phyloP scores from a whole-genome alignment of 2,113 vertebrate genomes.

The Halichoeres trimaculatus region DNA sequence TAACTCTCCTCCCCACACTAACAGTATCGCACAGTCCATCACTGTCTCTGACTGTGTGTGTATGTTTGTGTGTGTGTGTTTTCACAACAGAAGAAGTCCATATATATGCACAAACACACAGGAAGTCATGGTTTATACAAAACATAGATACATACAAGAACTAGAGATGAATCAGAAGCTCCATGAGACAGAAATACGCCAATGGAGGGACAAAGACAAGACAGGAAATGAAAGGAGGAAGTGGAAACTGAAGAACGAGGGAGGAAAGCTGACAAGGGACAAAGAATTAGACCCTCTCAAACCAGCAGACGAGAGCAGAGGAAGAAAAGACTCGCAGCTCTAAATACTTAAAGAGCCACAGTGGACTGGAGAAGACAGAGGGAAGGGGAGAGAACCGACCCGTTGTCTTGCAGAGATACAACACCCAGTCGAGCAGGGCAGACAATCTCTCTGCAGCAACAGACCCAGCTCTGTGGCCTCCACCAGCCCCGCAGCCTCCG shows the following conservation, averaged over 20 bases:
- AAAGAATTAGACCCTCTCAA: slow-evolving; percentile 45
- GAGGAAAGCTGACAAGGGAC: slow-evolving; percentile 44
- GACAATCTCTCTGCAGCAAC: slow-evolving; percentile 43
- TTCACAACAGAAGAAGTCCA: slow-evolving; percentile 21
- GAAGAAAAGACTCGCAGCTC: slow-evolving; percentile 41
- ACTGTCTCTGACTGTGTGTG: not conserved
- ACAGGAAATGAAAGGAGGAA: slow-evolving; percentile 49
- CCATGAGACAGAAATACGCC: slow-evolving; percentile 51
- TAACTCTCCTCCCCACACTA: slow-evolving; percentile 16
- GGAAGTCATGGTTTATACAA: slow-evolving; percentile 17
- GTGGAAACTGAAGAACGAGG: not conserved
- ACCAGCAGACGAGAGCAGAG: slow-evolving; percentile 20
- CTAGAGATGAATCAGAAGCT: not conserved
- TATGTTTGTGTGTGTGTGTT: not conserved
- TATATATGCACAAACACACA: slow-evolving; percentile 10
- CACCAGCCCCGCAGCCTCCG: slow-evolving; percentile 10
- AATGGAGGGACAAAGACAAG: slow-evolving; percentile 40
- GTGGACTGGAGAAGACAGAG: slow-evolving; percentile 24
- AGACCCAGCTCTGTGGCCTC: slow-evolving; percentile 31
- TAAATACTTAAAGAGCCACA: slow-evolving; percentile 58
- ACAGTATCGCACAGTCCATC: slow-evolving; percentile 2
- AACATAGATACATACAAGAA: not conserved
- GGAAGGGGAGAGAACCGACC: slow-evolving; percentile 46
- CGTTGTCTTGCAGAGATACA: slow-evolving; percentile 52
- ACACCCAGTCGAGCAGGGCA: slow-evolving; percentile 54